phyloP scores from a whole-genome alignment of 2,113 vertebrate genomes.

The Eurystomus gularis region DNA sequence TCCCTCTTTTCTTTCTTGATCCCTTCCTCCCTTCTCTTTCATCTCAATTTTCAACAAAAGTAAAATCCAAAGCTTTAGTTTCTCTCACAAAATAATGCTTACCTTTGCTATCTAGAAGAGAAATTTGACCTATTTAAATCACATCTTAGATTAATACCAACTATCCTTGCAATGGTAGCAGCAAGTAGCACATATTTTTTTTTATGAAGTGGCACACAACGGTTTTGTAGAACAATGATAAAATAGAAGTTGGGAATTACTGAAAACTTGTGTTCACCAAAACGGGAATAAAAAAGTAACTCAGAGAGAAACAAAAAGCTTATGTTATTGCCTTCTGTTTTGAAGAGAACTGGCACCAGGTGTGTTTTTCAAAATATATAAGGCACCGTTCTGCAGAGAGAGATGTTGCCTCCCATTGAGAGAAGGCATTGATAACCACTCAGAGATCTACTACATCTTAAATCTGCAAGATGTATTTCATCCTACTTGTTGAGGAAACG shows the following conservation, averaged over 20 bases:
- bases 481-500: background rate
- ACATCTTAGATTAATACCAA: background rate
- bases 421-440: background rate
- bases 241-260: background rate
- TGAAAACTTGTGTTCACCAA: background rate
- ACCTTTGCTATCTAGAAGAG: background rate
- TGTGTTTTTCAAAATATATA: background rate
- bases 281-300: background rate
- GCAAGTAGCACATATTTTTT: background rate
- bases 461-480: background rate
- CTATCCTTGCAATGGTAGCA: background rate
- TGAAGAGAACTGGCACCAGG: fast-evolving
- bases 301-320: too few relatives aligned
- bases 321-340: background rate
- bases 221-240: background rate
- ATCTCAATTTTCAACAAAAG: background rate
- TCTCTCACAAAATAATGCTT: background rate
- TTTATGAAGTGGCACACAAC: background rate
- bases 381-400: background rate
- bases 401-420: background rate
- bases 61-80: background rate
- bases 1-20: background rate
- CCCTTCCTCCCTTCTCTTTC: background rate
- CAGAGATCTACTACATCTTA: background rate
- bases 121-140: background rate